Evolutionary conservation across 1,140 invertebrate species (phyloP).

Genomic region (Drosophila navojoa): DNA sequence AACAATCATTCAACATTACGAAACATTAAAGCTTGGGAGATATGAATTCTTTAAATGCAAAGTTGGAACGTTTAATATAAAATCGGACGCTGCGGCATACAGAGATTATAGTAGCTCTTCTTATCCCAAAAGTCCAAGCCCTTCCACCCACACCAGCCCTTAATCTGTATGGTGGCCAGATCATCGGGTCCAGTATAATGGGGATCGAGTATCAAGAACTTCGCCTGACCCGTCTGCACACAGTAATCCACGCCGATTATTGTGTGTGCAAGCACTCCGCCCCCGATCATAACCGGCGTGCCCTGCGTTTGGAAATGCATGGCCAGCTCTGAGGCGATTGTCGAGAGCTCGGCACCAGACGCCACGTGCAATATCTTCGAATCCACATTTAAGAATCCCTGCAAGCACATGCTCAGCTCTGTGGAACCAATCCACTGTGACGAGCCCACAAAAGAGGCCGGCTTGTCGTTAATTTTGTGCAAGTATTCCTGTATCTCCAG

Average conservation of each 20-base stretch:
- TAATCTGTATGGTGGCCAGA: constrained; percentile 88
- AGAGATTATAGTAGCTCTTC: constrained; percentile 97
- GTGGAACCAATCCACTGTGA: constrained; percentile 99
- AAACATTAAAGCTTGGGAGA: constrained; percentile 41
- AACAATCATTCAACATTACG: constrained; percentile 33
- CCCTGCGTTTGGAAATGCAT: constrained; percentile 97
- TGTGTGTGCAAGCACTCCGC: constrained; percentile 98
- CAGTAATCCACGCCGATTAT: constrained; percentile 97
- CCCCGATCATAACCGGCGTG: constrained; percentile 99
- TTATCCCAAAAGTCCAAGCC: constrained; percentile 95
- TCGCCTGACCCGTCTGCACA: constrained; percentile 89
- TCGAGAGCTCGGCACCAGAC: constrained; percentile 92
- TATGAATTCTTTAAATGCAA: constrained; percentile 47
- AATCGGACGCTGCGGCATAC: constrained; percentile 91
- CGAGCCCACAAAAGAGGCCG: constrained; percentile 93
- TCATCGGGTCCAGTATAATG: constrained; percentile 96
- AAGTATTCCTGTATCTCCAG: constrained; percentile 96
- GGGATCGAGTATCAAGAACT: constrained; percentile 98
- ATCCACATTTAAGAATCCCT: constrained; percentile 91
- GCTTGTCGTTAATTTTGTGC: constrained; percentile 97
- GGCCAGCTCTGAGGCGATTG: constrained; percentile 91
- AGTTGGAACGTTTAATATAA: constrained; percentile 83
- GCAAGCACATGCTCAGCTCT: constrained; percentile 97
- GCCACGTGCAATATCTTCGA: constrained; percentile 94
- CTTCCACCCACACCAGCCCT: constrained; percentile 98